Evolutionary conservation across 2,797 vertebrate genomes (phyloP).

Genomic region (Discoglossus pictus): DNA sequence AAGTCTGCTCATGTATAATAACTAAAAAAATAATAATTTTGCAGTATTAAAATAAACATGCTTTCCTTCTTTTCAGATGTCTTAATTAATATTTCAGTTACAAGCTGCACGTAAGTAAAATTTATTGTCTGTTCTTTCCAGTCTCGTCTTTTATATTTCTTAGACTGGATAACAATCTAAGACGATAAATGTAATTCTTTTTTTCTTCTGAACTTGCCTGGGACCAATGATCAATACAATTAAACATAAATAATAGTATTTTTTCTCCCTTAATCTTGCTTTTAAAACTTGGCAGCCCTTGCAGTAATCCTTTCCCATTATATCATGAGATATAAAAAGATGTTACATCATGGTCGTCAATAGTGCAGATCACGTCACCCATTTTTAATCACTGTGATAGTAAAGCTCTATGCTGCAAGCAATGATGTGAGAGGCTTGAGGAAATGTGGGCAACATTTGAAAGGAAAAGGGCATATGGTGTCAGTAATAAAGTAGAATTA

Average conservation of each 20-base stretch:
- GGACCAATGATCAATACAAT: constrained; percentile 25
- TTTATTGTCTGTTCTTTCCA: constrained; percentile 7
- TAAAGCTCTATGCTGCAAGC: not conserved
- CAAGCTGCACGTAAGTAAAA: not conserved
- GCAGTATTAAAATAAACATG: not conserved
- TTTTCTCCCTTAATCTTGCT: constrained; percentile 20
- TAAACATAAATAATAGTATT: constrained; percentile 5
- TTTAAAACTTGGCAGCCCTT: constrained; percentile 15
- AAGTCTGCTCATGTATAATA: too few relatives aligned
- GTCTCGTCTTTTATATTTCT: constrained; percentile 2
- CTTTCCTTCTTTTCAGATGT: constrained; percentile 7
- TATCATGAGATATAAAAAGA: constrained; percentile 32
- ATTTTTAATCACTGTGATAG: not conserved
- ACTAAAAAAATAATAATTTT: too few relatives aligned
- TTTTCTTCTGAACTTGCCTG: not conserved
- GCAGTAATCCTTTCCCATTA: constrained; percentile 17
- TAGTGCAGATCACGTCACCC: constrained; percentile 17
- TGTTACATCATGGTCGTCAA: constrained; percentile 18
- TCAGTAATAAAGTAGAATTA: too few relatives aligned
- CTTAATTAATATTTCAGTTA: constrained; percentile 9
- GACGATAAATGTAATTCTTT: not conserved
- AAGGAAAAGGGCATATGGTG: too few relatives aligned
- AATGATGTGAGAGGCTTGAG: not conserved
- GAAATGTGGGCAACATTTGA: constrained; percentile 3
- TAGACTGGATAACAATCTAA: not conserved